Percentiles rank a stretch among this genome's conserved stretches.
Evolutionary conservation across 1,140 invertebrate species (phyloP).

Genomic region (Papilio aristodemus): DNA sequence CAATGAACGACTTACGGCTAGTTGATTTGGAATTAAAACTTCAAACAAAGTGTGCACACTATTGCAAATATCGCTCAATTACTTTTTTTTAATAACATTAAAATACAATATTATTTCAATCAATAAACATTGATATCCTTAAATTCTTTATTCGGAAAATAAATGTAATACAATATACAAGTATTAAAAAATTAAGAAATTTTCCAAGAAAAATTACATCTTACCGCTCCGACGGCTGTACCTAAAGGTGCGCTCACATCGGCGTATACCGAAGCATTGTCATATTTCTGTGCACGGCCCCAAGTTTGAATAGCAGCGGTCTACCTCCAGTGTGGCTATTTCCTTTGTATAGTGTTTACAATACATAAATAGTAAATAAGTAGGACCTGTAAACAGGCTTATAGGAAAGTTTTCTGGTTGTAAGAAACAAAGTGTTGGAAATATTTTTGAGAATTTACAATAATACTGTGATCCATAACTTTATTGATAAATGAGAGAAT

Average conservation of each 20-base stretch:
- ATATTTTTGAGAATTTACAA: slow-evolving; percentile 33
- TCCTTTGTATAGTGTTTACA: slow-evolving; percentile 66
- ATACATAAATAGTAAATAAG: slow-evolving; percentile 66
- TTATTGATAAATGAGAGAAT: no score
- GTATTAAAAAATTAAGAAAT: no score
- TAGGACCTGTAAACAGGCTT: slow-evolving; percentile 58
- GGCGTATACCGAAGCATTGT: slow-evolving; percentile 65
- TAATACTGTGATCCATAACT: no score
- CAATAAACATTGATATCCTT: no score
- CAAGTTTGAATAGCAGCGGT: slow-evolving; percentile 62
- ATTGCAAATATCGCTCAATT: no score
- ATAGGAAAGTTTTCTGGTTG: slow-evolving; percentile 55
- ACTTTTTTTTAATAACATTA: no score
- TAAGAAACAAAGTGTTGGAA: slow-evolving; percentile 32
- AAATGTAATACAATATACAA: no score
- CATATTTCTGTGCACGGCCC: slow-evolving; percentile 60
- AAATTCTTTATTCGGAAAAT: no score
- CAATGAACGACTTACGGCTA: no score
- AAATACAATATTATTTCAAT: no score
- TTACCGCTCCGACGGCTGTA: slow-evolving; percentile 50
- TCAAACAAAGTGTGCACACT: no score
- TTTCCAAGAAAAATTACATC: slow-evolving; percentile 35
- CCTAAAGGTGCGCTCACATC: slow-evolving; percentile 66
- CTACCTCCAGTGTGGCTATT: slow-evolving; percentile 56
- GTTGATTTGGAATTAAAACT: no score